Conservation (phyloP, 2,113 vertebrate species). For the Rhombomys opimus region DNA sequence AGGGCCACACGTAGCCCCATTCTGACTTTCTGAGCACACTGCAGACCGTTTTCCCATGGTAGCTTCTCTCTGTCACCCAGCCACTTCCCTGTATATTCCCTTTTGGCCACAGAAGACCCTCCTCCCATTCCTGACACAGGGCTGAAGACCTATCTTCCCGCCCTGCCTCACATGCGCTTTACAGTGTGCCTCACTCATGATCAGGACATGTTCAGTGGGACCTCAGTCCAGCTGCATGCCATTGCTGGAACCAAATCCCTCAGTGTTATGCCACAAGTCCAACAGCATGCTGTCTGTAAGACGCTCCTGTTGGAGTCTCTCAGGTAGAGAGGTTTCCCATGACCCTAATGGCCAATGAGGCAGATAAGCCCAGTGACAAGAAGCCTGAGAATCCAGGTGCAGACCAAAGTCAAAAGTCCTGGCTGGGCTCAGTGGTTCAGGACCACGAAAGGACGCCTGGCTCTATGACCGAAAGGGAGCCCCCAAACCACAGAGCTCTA, state of each 20-base stretch:
- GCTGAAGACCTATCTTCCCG: neutral
- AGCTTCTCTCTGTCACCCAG: no score
- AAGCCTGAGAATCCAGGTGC: neutral
- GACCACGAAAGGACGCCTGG: neutral
- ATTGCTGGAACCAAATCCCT: neutral
- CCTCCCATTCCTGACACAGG: neutral
- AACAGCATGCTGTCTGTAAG: neutral
- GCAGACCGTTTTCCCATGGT: no score
- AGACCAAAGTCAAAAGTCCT: neutral
- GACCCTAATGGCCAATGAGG: fast-evolving
- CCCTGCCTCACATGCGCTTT: neutral
- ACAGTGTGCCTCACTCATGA: neutral
- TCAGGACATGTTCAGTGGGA: fast-evolving
- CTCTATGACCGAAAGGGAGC: neutral
- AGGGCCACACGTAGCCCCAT: neutral
- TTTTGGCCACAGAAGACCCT: neutral
- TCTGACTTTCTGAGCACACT: neutral
- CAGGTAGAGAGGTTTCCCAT: no score
- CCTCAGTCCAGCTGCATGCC: neutral
- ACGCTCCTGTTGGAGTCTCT: neutral
- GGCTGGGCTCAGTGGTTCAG: fast-evolving
- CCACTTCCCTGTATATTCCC: neutral
- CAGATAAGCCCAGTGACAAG: neutral
- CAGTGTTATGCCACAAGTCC: neutral
- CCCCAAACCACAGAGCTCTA: neutral